phyloP scores from a whole-genome alignment of 2,113 vertebrate genomes.

The Heterochromis multidens region DNA sequence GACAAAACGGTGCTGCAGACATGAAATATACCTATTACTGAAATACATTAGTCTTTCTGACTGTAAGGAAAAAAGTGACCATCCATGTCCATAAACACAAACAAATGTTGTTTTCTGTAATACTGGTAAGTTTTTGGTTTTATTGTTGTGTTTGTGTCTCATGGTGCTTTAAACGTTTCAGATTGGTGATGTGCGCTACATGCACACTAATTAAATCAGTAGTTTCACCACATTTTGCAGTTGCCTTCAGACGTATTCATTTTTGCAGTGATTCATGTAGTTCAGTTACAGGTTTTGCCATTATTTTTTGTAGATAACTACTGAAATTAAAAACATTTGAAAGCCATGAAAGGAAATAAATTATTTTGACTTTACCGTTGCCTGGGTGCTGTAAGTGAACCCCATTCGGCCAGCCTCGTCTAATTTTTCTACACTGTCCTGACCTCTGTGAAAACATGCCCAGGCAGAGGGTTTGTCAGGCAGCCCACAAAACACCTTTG shows the following conservation, averaged over 20 bases:
- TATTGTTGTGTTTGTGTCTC: neutral
- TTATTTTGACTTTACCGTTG: too few relatives aligned
- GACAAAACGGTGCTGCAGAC: too few relatives aligned
- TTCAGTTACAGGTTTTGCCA: neutral
- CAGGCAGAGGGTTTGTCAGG: neutral
- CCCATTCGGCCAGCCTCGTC: neutral
- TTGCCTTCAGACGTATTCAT: neutral
- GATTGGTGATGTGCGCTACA: too few relatives aligned
- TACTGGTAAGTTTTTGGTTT: neutral
- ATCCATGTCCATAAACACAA: neutral
- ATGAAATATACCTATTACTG: neutral
- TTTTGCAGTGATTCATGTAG: neutral
- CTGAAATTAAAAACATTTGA: neutral
- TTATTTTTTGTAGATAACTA: neutral
- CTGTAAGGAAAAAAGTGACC: neutral
- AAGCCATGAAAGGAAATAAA: neutral
- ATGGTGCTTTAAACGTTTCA: neutral
- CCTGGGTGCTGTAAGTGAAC: too few relatives aligned
- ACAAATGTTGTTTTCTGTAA: neutral
- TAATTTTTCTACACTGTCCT: neutral
- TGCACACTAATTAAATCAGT: neutral
- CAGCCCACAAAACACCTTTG: neutral
- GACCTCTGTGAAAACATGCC: neutral
- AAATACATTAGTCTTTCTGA: neutral
- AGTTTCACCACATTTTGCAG: neutral